Percentiles rank a stretch among this genome's conserved stretches.
Evolutionary conservation across 2,888 invertebrate species (phyloP).

Genomic region (Hesperia comma): DNA sequence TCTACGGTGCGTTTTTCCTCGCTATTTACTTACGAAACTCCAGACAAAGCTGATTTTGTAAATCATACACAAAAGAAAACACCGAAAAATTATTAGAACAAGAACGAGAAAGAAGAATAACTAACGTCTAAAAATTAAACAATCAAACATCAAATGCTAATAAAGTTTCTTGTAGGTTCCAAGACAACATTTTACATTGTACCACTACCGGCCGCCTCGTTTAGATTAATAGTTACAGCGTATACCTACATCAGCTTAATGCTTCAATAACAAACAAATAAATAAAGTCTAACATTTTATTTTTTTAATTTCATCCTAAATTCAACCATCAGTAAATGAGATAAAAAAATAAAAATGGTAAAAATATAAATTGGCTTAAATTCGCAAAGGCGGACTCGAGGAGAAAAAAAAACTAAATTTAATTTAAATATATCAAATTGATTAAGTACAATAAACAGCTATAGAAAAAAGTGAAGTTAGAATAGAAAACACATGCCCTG

Average conservation of each 20-base stretch:
- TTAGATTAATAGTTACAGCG: neutral
- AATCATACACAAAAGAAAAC: neutral
- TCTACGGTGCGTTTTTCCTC: neutral
- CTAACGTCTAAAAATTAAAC: neutral
- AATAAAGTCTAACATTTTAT: neutral
- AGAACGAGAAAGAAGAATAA: neutral
- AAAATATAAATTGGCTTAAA: neutral
- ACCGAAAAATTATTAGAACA: neutral
- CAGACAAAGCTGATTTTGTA: neutral
- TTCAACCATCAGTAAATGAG: neutral
- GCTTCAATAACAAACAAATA: too few relatives aligned
- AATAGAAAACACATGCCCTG: conserved; percentile 71
- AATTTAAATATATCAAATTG: neutral
- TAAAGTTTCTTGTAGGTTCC: neutral
- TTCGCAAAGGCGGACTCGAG: neutral
- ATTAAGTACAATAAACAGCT: neutral
- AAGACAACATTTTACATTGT: neutral
- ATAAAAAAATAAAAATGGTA: neutral
- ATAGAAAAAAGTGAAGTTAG: conserved; percentile 35
- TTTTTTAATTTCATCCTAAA: neutral
- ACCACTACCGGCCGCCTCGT: neutral
- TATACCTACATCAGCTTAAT: too few relatives aligned
- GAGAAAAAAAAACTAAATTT: neutral
- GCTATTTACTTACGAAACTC: neutral
- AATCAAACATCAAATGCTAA: too few relatives aligned